Evolutionary conservation across 2,113 vertebrate genomes (phyloP).

Genomic region (Aplodontia rufa): DNA sequence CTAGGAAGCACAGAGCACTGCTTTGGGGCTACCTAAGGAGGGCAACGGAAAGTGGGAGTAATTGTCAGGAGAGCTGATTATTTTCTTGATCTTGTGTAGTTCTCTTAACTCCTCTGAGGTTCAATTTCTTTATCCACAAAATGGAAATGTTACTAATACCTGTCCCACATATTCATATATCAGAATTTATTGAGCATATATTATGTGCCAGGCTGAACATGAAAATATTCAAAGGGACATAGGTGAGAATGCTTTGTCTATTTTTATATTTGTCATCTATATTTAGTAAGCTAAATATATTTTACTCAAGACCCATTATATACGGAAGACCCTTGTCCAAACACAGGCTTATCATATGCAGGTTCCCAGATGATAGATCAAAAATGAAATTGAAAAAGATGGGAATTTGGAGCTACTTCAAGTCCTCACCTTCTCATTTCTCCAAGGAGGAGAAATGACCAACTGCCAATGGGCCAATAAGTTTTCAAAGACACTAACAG

Average conservation of each 20-base stretch:
- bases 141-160: background rate
- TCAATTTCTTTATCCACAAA: slow-evolving; percentile 41
- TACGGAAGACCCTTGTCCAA: too few relatives aligned
- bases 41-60: background rate
- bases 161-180: background rate
- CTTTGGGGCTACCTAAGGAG: background rate
- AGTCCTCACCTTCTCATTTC: too few relatives aligned
- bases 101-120: background rate
- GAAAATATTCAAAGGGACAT: background rate
- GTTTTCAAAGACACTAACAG: background rate
- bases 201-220: background rate
- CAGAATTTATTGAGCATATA: background rate
- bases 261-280: background rate
- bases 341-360: too few relatives aligned
- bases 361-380: too few relatives aligned
- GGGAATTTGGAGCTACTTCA: too few relatives aligned
- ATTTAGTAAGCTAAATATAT: background rate
- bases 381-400: too few relatives aligned
- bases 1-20: background rate
- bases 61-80: background rate
- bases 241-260: background rate
- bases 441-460: too few relatives aligned
- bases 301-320: too few relatives aligned
- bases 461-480: background rate
- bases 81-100: background rate